A percentile compares a stretch with the other conserved stretches of the same genome.
Evolutionary conservation across 2,113 vertebrate genomes (phyloP).

Genomic region (Catharus minimus): DNA sequence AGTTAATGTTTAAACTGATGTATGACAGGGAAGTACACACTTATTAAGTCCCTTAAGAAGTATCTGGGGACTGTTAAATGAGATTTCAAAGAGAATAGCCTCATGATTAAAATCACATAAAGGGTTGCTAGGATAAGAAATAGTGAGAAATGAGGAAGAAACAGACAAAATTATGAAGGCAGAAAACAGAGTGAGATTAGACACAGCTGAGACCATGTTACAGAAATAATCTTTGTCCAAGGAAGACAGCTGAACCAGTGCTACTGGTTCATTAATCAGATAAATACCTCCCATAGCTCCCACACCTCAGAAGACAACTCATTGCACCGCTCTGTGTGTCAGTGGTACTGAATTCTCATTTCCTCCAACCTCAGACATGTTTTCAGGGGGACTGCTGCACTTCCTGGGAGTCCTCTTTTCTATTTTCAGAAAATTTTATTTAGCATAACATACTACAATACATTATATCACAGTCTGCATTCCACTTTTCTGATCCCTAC

Average conservation of each 20-base stretch:
- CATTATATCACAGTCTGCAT: not conserved
- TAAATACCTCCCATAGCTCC: not conserved
- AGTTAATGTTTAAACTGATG: not conserved
- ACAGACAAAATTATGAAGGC: not conserved
- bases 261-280: not conserved
- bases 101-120: not conserved
- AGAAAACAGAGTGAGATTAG: not conserved
- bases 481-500: not conserved
- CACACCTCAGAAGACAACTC: not conserved
- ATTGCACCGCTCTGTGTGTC: rapidly evolving
- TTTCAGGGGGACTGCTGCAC: not conserved
- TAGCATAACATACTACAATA: not conserved
- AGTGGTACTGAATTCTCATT: not conserved
- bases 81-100: not conserved
- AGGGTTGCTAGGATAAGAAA: not conserved
- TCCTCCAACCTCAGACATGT: not conserved
- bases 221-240: not conserved
- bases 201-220: not conserved
- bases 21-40: not conserved
- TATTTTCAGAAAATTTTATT: not conserved
- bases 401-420: not conserved
- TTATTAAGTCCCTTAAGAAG: not conserved
- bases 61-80: not conserved
- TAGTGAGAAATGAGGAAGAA: not conserved
- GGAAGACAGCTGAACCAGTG: not conserved